Conservation (phyloP, 1,140 invertebrate genomes). For the Campoletis sonorensis region DNA sequence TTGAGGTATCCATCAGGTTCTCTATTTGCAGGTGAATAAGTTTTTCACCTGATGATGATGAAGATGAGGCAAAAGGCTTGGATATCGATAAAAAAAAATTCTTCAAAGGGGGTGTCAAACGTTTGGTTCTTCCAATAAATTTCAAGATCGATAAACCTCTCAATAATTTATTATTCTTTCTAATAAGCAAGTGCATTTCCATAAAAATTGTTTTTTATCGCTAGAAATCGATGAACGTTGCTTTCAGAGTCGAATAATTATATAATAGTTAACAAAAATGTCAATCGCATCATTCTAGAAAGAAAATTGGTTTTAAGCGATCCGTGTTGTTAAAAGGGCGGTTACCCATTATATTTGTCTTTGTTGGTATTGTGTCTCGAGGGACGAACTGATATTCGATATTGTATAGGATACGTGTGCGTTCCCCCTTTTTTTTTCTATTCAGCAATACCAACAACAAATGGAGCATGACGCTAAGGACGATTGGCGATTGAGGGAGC, state of each 20-base stretch:
- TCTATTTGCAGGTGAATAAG: constrained; percentile 6
- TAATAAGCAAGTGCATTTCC: too few species aligned
- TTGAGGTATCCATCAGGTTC: constrained; percentile 15
- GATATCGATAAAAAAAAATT: background rate
- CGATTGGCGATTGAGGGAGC: constrained; percentile 58
- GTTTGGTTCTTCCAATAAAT: too few species aligned
- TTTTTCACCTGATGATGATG: background rate
- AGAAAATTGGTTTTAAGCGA: background rate
- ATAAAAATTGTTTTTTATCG: too few species aligned
- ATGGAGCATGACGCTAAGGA: constrained; percentile 68
- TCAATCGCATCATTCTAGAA: too few species aligned
- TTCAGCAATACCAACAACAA: constrained; percentile 53
- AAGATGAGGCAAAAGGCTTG: background rate
- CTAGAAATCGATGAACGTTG: too few species aligned
- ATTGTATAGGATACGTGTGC: constrained; percentile 56
- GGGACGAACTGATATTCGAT: constrained; percentile 63
- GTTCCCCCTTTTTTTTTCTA: constrained; percentile 26
- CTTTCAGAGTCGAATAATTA: too few species aligned
- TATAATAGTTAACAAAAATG: too few species aligned
- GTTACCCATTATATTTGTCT: constrained; percentile 65
- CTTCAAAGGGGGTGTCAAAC: background rate
- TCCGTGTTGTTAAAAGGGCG: constrained; percentile 63
- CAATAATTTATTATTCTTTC: too few species aligned
- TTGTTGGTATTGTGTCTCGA: constrained; percentile 56
- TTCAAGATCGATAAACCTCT: too few species aligned